These are phyloP conservation scores for Equus quagga DNA, from an alignment of 2,113 vertebrate species.

Conservation along the genomic window DNA sequence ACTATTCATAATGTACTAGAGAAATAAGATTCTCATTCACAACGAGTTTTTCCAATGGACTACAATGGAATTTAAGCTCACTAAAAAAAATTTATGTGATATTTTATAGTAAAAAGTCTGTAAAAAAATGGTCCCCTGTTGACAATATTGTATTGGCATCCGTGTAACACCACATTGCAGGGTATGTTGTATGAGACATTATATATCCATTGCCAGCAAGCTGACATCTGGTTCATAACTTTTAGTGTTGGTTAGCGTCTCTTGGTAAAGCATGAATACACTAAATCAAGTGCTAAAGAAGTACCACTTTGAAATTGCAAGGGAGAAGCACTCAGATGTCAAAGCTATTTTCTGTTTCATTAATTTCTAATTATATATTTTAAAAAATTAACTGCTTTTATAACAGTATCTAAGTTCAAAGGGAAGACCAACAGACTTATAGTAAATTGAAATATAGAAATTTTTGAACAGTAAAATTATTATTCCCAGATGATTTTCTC, in stretches of 20 bases:
- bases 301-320: slow-evolving; percentile 36
- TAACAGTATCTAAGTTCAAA: background rate
- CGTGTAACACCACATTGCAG: background rate
- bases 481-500: background rate
- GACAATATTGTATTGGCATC: background rate
- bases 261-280: background rate
- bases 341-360: slow-evolving; percentile 13
- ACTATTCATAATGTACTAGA: background rate
- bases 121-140: background rate
- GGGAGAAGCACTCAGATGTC: slow-evolving; percentile 11
- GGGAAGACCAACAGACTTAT: background rate
- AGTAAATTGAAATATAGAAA: background rate
- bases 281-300: slow-evolving; percentile 63
- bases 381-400: background rate
- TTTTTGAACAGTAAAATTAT: slow-evolving; percentile 15
- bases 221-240: slow-evolving; percentile 73
- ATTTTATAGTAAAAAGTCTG: slow-evolving; percentile 40
- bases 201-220: background rate
- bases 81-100: slow-evolving; percentile 16
- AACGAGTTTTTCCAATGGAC: background rate
- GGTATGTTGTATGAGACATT: accelerated
- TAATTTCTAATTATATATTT: slow-evolving; percentile 72
- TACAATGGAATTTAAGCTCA: background rate
- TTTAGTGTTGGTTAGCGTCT: slow-evolving; percentile 46
- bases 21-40: background rate